Evolutionary conservation across 1,140 invertebrate species (phyloP), one percentile per base, ranked within the genome.

Genomic region (Trichonephila clavipes): DNA sequence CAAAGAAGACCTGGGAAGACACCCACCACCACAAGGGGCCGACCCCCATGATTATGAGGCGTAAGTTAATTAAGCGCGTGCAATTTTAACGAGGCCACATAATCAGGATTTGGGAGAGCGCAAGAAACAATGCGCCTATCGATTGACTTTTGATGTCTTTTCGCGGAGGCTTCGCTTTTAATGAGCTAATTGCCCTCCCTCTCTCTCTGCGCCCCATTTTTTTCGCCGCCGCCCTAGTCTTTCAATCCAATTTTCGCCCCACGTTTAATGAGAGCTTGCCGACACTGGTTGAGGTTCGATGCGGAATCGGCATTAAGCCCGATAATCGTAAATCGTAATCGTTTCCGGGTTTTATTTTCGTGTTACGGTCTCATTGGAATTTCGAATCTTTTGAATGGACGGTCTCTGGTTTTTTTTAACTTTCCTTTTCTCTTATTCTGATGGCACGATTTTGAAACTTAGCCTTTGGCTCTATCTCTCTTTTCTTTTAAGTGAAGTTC

Each of bases 41-140:
- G 86, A 69, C 44, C 92, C 92, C 92, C n/a, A 7, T 88, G 86
- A 88, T 93, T 88, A 93, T 92, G 66, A 88, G 92, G 86, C 92
- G 92, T 93, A 93, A 93, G 92, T 93, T 93, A 93, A 93, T 93
- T 93, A 93, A 93, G 92, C 92, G 92, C 92, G 85, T 93, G 92
- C 92, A 93, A 93, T 93, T 93, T 93, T 93, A 93, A 93, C 92
- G 92, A 93, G 85, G 92, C 92, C 92, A 93, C 92, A 93, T 93
- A 93, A 93, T 93, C 92, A 93, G 92, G 92, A 88, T 93, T 88
- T 81, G 86, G 86, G 83, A 51, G 83, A 87, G 91, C 61, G 91
- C 82, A 92, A 92, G 92, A 93, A 93, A 93, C 92, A 93, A 93
- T 81, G 69, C 69, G 66, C 66, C 69, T 58, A 88, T 88, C 92